Evolutionary conservation across 1,140 invertebrate genomes (phyloP), one percentile per base, ranked within the genome.

Genomic region (Metaphire vulgaris): DNA sequence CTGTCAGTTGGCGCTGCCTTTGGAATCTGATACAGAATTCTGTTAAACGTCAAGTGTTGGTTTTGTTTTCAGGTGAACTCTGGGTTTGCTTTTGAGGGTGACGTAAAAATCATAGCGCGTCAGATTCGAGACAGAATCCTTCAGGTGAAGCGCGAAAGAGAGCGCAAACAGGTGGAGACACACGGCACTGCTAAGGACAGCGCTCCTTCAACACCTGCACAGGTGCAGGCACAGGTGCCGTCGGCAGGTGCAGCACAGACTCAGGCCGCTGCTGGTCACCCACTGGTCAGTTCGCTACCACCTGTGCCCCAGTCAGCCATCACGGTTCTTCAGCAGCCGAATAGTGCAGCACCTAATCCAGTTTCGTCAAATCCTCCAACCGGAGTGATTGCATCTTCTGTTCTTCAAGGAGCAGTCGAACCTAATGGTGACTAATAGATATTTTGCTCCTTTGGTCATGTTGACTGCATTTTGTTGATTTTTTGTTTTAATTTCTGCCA

Each of bases 21-120:
- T n/a, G n/a, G n/a, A n/a, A n/a, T n/a, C n/a, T n/a, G n/a, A n/a
- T n/a, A n/a, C n/a, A n/a, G n/a, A n/a, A n/a, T n/a, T n/a, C n/a
- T n/a, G n/a, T n/a, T n/a, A n/a, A n/a, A n/a, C n/a, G n/a, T n/a
- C n/a, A n/a, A n/a, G n/a, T n/a, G 41, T 56, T 56, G 41, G 6
- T 12, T 31, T 12, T 26, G 31, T 76, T 72, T 71, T 12, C 56
- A 86, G 85, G 84, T 85, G 0, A 85, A 84, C 67, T 84, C 83
- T 41, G 83, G 82, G 1, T 85, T 83, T 77, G 77, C 84, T 26
- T 79, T 82, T 74, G 85, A 86, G 67, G 84, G 84, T 77, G 95
- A 98, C 85, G 91, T 92, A 0, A 90, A 93, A 81, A 91, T 92
- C 68, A 93, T 97, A 1, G 91, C 91, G 68, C 93, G 94, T 81